A percentile compares a stretch with the other conserved stretches of the same genome.
Conservation (phyloP, 2,888 invertebrate genomes). For the Lacanobia oleracea region DNA sequence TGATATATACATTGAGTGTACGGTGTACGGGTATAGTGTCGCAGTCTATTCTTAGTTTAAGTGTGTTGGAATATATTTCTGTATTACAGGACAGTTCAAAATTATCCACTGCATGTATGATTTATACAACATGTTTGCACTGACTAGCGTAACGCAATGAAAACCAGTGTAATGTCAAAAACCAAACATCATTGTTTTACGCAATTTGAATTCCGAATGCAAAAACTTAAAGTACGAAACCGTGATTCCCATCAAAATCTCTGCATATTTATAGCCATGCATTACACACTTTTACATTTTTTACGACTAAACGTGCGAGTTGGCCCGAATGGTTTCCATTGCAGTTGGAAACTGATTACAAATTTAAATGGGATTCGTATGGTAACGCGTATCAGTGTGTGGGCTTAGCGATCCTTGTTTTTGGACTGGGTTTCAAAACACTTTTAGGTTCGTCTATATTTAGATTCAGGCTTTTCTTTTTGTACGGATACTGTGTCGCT, state of each 20-base stretch:
- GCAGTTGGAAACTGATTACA: slow-evolving; percentile 61
- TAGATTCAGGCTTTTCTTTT: background rate
- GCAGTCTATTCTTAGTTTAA: no score
- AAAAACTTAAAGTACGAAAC: slow-evolving; percentile 2
- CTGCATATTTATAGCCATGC: slow-evolving; percentile 17
- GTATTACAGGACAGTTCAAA: no score
- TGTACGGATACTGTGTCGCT: background rate
- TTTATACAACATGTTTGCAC: no score
- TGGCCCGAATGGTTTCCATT: slow-evolving; percentile 38
- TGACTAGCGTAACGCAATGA: background rate
- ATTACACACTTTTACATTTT: slow-evolving; percentile 44
- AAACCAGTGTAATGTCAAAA: background rate
- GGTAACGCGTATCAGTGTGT: slow-evolving; percentile 33
- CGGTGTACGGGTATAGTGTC: no score
- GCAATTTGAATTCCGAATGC: background rate
- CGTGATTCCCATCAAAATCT: slow-evolving; percentile 10
- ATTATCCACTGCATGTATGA: no score
- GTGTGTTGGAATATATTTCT: no score
- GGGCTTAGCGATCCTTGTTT: slow-evolving; percentile 32
- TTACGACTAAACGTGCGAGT: slow-evolving; percentile 41
- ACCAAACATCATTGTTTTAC: background rate
- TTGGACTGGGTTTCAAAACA: slow-evolving; percentile 19
- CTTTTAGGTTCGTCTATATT: slow-evolving; percentile 13
- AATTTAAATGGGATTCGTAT: slow-evolving; percentile 59
- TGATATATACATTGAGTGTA: no score